A percentile compares a stretch with the other conserved stretches of the same genome.
phyloP scores from a whole-genome alignment of 2,113 vertebrate species.

The Nesogale talazaci region DNA sequence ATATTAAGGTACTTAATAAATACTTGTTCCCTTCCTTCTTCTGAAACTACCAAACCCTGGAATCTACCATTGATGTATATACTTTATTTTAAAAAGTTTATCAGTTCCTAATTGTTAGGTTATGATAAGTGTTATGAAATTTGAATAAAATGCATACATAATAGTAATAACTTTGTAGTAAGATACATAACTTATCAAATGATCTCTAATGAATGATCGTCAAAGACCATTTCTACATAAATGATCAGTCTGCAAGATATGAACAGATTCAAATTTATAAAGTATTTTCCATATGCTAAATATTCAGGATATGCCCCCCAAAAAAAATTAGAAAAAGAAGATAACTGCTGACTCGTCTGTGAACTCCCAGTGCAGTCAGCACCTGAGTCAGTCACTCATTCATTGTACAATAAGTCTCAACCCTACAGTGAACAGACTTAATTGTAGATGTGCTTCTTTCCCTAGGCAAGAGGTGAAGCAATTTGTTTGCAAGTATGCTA shows the following conservation, averaged over 20 bases:
- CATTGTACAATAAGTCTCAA: constrained; percentile 6
- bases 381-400: constrained; percentile 24
- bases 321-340: not conserved
- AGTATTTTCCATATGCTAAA: not conserved
- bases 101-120: not conserved
- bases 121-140: constrained; percentile 29
- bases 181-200: not conserved
- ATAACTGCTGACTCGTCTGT: not conserved
- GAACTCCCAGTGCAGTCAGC: not conserved
- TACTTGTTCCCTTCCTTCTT: not conserved
- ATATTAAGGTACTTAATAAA: not conserved
- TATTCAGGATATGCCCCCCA: not conserved
- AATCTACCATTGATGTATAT: not conserved
- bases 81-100: constrained; percentile 14
- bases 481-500: not conserved
- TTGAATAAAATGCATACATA: not conserved
- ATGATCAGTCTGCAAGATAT: not conserved
- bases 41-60: not conserved
- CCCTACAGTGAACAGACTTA: not conserved
- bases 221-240: not conserved
- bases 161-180: not conserved
- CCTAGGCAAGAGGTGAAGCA: not conserved
- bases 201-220: not conserved
- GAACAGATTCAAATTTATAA: constrained; percentile 14
- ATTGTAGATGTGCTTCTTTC: not conserved